Evolutionary conservation across 2,113 vertebrate genomes (phyloP).

Genomic region (Lucifuga dentata): DNA sequence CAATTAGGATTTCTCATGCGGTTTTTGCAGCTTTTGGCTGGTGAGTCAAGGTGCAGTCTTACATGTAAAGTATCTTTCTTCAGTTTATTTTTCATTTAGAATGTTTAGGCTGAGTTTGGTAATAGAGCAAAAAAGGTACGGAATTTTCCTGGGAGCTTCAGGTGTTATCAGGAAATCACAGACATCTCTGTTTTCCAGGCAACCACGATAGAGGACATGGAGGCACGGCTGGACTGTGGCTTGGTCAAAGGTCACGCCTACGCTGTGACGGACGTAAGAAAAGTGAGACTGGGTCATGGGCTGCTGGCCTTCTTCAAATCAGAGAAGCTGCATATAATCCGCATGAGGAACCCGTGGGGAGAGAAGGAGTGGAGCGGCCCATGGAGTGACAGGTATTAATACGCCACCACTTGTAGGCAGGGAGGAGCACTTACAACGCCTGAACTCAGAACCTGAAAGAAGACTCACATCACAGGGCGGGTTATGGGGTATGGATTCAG

Average conservation of each 20-base stretch:
- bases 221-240: constrained; percentile 91
- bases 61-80: too few relatives aligned
- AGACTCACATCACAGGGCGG: too few relatives aligned
- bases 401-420: constrained; percentile 4
- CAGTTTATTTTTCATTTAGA: too few relatives aligned
- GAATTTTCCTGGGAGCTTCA: neutral
- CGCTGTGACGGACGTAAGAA: constrained; percentile 91
- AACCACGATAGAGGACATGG: constrained; percentile 91
- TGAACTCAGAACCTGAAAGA: too few relatives aligned
- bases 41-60: too few relatives aligned
- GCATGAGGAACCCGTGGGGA: constrained; percentile 98
- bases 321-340: constrained; percentile 97
- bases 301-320: constrained; percentile 96
- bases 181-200: constrained; percentile 79
- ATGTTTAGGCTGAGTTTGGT: too few relatives aligned
- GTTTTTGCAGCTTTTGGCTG: too few relatives aligned
- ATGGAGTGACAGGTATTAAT: constrained; percentile 96
- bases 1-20: too few relatives aligned
- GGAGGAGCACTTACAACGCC: neutral
- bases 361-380: constrained; percentile 97
- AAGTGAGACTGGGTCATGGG: constrained; percentile 93
- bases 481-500: too few relatives aligned
- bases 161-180: neutral
- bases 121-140: too few relatives aligned
- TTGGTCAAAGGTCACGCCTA: constrained; percentile 97